These are phyloP conservation scores for Oxytorus armatus DNA, from an alignment of 2,888 invertebrate genomes.

Conservation along the genomic window DNA sequence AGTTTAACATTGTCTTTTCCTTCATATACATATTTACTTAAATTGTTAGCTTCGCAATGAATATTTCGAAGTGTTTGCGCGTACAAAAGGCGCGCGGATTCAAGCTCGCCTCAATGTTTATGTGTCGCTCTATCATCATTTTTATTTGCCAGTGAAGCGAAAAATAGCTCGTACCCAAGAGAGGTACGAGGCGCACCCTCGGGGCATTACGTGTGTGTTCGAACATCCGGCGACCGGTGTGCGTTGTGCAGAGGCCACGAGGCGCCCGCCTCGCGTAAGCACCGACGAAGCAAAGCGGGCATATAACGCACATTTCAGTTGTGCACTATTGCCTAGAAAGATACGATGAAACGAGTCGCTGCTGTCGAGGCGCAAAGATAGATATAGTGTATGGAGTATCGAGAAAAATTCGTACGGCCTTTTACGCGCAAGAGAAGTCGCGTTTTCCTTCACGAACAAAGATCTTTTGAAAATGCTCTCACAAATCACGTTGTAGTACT, in stretches of 20 bases:
- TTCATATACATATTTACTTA: neutral
- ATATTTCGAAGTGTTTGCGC: slow-evolving; percentile 44
- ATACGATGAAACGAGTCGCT: neutral
- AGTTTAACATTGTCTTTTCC: neutral
- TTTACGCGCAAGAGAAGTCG: slow-evolving; percentile 70
- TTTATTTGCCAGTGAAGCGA: slow-evolving; percentile 83
- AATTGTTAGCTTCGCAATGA: slow-evolving; percentile 31
- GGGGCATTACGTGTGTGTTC: slow-evolving; percentile 66
- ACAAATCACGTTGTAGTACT: slow-evolving; percentile 65
- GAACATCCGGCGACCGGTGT: slow-evolving; percentile 65
- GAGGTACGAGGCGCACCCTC: slow-evolving; percentile 77
- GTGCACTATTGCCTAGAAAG: slow-evolving; percentile 40
- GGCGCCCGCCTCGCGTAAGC: slow-evolving; percentile 36
- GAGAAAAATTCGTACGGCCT: slow-evolving; percentile 35
- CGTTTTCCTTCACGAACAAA: slow-evolving; percentile 80
- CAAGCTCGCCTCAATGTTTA: slow-evolving; percentile 60
- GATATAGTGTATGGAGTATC: slow-evolving; percentile 9
- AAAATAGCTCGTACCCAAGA: slow-evolving; percentile 77
- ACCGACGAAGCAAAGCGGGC: slow-evolving; percentile 44
- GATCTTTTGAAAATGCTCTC: slow-evolving; percentile 81
- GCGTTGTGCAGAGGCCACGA: slow-evolving; percentile 38
- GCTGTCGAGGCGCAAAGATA: slow-evolving; percentile 10
- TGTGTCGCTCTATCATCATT: slow-evolving; percentile 76
- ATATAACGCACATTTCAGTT: slow-evolving; percentile 59
- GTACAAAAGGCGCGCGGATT: slow-evolving; percentile 28